phyloP scores from a whole-genome alignment of 64 coral and sea anemone genomes.

The Stylophora pistillata region DNA sequence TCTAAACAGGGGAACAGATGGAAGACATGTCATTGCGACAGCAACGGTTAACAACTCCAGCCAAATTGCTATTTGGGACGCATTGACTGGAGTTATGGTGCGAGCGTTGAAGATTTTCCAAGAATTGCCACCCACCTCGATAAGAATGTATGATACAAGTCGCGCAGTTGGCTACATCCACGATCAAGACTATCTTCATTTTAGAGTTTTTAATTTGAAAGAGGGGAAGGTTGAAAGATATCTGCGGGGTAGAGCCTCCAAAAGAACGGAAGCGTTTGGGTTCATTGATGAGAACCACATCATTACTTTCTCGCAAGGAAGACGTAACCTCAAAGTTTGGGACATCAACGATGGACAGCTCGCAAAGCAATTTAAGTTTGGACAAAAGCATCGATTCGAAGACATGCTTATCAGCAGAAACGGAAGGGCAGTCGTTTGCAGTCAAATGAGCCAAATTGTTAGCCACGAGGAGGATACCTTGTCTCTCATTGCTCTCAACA shows the following conservation, averaged over 20 bases:
- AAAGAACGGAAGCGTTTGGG: constrained; percentile 46
- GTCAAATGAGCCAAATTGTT: constrained; percentile 21
- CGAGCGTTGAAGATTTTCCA: not conserved
- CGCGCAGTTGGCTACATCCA: constrained; percentile 57
- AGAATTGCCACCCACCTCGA: not conserved
- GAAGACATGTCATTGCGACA: constrained; percentile 40
- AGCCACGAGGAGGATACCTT: constrained; percentile 38
- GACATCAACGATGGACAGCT: constrained; percentile 35
- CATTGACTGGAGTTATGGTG: constrained; percentile 22
- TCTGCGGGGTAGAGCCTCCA: constrained; percentile 51
- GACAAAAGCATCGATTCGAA: constrained; percentile 42
- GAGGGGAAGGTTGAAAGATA: constrained; percentile 45
- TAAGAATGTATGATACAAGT: constrained; percentile 40
- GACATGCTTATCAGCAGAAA: constrained; percentile 58
- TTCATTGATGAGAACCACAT: constrained; percentile 34
- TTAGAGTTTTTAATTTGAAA: constrained; percentile 46
- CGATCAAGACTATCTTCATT: constrained; percentile 46
- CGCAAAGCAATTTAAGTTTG: constrained; percentile 53
- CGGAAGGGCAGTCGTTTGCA: constrained; percentile 30
- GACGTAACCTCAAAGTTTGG: constrained; percentile 62
- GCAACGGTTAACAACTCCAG: constrained; percentile 4
- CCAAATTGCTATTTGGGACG: constrained; percentile 49
- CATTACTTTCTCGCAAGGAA: constrained; percentile 46
- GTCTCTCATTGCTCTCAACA: constrained; percentile 15
- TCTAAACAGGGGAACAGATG: constrained; percentile 8